phyloP scores from a whole-genome alignment of 2,113 vertebrate genomes.

The Hystrix cristata region DNA sequence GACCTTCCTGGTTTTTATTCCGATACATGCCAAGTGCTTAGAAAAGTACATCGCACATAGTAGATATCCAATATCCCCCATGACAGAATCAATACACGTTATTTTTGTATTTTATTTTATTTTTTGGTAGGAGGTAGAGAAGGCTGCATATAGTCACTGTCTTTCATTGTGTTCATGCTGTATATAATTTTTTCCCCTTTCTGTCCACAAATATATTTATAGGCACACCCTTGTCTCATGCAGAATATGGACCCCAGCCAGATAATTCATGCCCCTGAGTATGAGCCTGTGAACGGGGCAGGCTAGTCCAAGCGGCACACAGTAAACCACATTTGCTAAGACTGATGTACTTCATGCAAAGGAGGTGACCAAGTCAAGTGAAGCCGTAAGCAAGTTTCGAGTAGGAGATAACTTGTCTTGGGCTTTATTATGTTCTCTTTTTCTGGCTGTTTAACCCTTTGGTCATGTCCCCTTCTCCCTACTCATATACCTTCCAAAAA shows the following conservation, averaged over 20 bases:
- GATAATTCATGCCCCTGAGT: background rate
- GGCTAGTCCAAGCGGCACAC: background rate
- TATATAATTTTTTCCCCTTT: background rate
- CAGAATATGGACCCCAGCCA: background rate
- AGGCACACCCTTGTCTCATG: background rate
- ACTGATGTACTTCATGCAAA: background rate
- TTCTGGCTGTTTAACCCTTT: background rate
- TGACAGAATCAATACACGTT: background rate
- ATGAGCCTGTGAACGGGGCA: background rate
- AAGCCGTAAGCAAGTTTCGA: background rate
- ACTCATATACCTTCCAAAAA: background rate
- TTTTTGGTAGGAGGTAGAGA: background rate
- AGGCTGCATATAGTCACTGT: background rate
- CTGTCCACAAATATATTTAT: background rate
- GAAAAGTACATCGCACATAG: too few species aligned
- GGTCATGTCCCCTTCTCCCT: background rate
- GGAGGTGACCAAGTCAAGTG: background rate
- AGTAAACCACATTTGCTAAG: background rate
- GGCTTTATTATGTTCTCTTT: background rate
- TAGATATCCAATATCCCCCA: background rate
- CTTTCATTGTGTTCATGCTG: background rate
- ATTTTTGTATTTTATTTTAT: background rate
- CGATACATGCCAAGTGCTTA: fast-evolving
- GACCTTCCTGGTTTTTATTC: background rate
- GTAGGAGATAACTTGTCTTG: background rate